Base-by-base conservation (phyloP, 1,140 invertebrate species). In the Megalopta genalis region DNA sequence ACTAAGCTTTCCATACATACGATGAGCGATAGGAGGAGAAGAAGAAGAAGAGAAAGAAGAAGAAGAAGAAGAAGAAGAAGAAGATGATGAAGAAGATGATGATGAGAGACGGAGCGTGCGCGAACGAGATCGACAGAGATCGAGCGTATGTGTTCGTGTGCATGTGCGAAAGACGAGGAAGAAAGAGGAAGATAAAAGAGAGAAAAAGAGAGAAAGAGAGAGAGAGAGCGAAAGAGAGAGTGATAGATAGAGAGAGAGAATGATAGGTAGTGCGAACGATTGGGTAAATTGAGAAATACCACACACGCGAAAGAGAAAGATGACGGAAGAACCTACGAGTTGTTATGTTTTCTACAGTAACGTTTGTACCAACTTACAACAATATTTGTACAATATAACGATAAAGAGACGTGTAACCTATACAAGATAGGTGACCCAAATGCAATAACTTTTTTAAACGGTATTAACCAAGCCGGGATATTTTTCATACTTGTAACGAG, bases 311-410 rank as follows among this genome's bases (percentile, higher is more conserved):
- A 77, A 64, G 59, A 72, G 68, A 75, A 64, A 32, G 32, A 32
- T 32, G 49, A 77, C 75, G 77, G 42, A 87, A 68, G 83, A 88
- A 90, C 83, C 85, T 87, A 86, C 85, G 86, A 92, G 90, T 92
- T 90, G 90, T 92, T 92, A 91, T 92, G 92, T 92, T 92, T 93
- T 92, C 90, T 92, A 93, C 91, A 92, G 89, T 93, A 92, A 92
- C 88, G 90, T 93, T 92, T 93, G 90, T 93, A 92, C 91, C 91
- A 89, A 92, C 91, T 91, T 92, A 89, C 90, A 93, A 92, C 90
- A 92, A 92, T 92, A 92, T 91, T 92, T 92, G 90, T 93, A 93
- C 89, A 91, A 92, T 92, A 92, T 92, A 52, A 90, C 89, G 87
- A 88, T 88, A 91, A 90, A 89, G 37, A 88, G 86, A 86, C 84